Percentiles rank a stretch among this genome's conserved stretches.
Conservation (phyloP, 2,888 invertebrate species). For the Aphodius sticticus region DNA sequence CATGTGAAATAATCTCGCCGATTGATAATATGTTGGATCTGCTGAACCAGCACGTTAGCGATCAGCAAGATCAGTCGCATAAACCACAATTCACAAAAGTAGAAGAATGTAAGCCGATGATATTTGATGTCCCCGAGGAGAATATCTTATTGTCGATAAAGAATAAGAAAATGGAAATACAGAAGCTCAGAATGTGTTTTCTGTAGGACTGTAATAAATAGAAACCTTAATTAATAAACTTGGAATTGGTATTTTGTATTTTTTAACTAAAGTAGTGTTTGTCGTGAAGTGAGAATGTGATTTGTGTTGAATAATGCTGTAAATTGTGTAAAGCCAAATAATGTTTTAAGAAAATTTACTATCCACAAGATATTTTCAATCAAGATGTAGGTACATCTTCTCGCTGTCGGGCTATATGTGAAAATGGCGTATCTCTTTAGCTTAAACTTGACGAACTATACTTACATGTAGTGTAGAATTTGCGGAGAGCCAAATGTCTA, state of each 20-base stretch:
- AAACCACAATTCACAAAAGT: not conserved
- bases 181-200: not conserved
- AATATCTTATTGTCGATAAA: not conserved
- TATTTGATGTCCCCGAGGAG: not conserved
- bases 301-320: no score
- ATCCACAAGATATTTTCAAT: no score
- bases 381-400: no score
- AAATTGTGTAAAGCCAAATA: no score
- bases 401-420: no score
- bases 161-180: not conserved
- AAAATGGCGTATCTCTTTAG: no score
- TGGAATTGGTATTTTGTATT: not conserved
- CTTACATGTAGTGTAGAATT: not conserved
- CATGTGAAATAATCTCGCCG: not conserved
- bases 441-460: no score
- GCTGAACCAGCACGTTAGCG: not conserved
- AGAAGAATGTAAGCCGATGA: not conserved
- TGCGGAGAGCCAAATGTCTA: not conserved
- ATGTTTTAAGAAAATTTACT: no score
- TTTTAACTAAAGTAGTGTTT: no score
- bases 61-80: not conserved
- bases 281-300: no score
- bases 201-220: not conserved
- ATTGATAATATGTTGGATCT: not conserved
- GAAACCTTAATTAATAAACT: not conserved